Evolutionary conservation across 2,797 vertebrate genomes (phyloP).

Genomic region (Coreius guichenoti): DNA sequence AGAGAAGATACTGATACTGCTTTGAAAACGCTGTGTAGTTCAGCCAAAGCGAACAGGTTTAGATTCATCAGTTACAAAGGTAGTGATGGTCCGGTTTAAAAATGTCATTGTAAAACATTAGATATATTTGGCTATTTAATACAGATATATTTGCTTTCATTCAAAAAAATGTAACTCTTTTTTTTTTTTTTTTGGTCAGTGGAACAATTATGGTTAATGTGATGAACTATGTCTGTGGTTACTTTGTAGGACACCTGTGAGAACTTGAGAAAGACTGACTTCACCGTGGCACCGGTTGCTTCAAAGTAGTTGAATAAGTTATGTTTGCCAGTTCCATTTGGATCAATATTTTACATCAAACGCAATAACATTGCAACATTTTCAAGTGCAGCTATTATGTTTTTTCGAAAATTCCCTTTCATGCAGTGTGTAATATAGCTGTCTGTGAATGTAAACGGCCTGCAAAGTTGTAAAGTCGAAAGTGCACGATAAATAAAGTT

Average conservation of each 20-base stretch:
- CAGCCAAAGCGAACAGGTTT: constrained; percentile 53
- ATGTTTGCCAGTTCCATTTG: background rate
- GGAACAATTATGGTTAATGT: background rate
- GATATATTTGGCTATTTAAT: background rate
- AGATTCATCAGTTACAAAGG: constrained; percentile 29
- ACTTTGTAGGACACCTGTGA: background rate
- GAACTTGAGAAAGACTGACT: background rate
- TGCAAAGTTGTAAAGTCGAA: too few relatives aligned
- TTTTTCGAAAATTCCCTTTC: too few relatives aligned
- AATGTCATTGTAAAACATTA: constrained; percentile 30
- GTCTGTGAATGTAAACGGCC: too few relatives aligned
- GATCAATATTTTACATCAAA: background rate
- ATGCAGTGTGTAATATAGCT: too few relatives aligned
- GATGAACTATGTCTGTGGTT: background rate
- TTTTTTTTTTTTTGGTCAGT: background rate
- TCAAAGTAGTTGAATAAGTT: background rate
- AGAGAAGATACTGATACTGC: constrained; percentile 40
- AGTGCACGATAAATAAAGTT: too few relatives aligned
- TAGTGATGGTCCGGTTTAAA: constrained; percentile 45
- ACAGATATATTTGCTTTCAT: background rate
- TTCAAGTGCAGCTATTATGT: too few relatives aligned
- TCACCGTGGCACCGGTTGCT: background rate
- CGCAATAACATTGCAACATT: background rate
- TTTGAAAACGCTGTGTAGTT: constrained; percentile 52
- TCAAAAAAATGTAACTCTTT: too few relatives aligned